Percentiles rank a stretch among this genome's conserved stretches.
Conservation (phyloP, 1,140 invertebrate genomes). For the Oncopeltus fasciatus region DNA sequence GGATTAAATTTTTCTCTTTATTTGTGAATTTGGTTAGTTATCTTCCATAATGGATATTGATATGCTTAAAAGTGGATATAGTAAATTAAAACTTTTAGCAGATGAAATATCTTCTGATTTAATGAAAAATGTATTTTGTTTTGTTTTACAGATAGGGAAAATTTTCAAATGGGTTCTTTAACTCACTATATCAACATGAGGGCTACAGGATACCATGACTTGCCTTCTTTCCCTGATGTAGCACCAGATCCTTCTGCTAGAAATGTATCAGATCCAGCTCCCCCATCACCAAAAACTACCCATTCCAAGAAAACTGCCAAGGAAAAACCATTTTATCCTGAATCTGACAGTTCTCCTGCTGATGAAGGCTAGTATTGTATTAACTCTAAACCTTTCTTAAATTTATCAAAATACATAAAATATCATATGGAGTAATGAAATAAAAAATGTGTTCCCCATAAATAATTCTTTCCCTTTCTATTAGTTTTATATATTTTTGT, state of each 20-base stretch:
- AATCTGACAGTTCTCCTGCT: slow-evolving; percentile 22
- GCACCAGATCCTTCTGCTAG: slow-evolving; percentile 64
- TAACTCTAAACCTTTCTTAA: no score
- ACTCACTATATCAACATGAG: slow-evolving; percentile 84
- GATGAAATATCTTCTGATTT: no score
- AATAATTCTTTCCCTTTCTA: no score
- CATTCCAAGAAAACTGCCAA: slow-evolving; percentile 27
- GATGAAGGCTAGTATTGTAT: no score
- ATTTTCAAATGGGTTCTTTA: slow-evolving; percentile 85
- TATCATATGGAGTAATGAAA: no score
- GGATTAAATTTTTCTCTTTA: neutral
- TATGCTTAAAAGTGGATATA: no score
- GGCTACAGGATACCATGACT: slow-evolving; percentile 72
- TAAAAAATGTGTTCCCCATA: no score
- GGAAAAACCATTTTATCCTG: slow-evolving; percentile 39
- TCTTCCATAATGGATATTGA: no score
- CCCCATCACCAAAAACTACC: slow-evolving; percentile 15
- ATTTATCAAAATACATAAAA: no score
- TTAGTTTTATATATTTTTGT: neutral
- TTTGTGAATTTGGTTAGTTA: neutral
- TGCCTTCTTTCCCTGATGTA: slow-evolving; percentile 69
- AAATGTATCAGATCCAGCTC: slow-evolving; percentile 47
- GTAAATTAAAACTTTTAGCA: no score
- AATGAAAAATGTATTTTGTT: neutral
- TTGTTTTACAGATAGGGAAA: slow-evolving; percentile 48